Evolutionary conservation across 2,888 invertebrate genomes (phyloP).

Genomic region (Leistus spinibarbis): DNA sequence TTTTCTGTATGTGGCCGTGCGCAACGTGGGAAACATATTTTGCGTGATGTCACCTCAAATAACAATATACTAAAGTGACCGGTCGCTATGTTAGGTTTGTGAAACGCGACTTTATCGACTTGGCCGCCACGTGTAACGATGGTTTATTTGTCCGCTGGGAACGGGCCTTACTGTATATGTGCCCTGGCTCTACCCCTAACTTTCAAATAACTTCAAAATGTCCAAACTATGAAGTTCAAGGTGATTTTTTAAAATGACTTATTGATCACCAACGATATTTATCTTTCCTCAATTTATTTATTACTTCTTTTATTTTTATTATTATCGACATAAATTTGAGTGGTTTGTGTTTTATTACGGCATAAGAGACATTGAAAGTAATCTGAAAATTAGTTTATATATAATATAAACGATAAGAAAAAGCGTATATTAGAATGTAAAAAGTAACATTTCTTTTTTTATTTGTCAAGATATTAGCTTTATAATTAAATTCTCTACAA

Average conservation of each 20-base stretch:
- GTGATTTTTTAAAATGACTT: not conserved
- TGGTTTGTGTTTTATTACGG: too few relatives aligned
- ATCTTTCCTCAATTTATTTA: too few relatives aligned
- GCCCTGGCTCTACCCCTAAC: slow-evolving; percentile 3
- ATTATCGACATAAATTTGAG: too few relatives aligned
- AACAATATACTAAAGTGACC: slow-evolving; percentile 13
- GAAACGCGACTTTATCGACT: slow-evolving; percentile 9
- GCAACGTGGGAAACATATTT: slow-evolving; percentile 9
- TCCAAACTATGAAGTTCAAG: not conserved
- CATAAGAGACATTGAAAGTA: too few relatives aligned
- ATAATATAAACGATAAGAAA: too few relatives aligned
- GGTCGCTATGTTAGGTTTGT: slow-evolving; percentile 22
- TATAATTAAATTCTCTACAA: too few relatives aligned
- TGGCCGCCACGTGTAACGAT: slow-evolving; percentile 21
- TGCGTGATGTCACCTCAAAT: not conserved
- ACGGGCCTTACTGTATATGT: not conserved
- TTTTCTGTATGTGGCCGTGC: not conserved
- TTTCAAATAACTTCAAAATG: slow-evolving; percentile 18
- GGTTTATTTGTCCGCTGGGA: slow-evolving; percentile 30
- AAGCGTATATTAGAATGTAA: too few relatives aligned
- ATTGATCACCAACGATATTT: not conserved
- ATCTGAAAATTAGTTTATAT: too few relatives aligned
- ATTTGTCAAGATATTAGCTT: too few relatives aligned
- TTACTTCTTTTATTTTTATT: too few relatives aligned
- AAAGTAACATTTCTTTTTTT: too few relatives aligned